These are phyloP conservation scores for Belonocnema kinseyi DNA, from an alignment of 1,140 invertebrate species.

Conservation along the genomic window DNA sequence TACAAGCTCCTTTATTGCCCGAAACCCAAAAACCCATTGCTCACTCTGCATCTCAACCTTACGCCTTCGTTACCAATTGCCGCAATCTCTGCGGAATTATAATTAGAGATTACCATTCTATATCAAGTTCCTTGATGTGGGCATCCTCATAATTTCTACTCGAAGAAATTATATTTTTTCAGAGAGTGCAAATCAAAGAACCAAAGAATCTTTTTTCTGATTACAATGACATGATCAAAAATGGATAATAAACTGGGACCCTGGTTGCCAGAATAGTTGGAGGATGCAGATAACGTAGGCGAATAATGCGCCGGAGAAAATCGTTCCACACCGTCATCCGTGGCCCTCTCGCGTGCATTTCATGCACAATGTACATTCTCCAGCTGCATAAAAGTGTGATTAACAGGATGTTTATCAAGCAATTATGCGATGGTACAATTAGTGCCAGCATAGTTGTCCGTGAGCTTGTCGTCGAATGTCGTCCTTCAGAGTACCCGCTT, in stretches of 20 bases:
- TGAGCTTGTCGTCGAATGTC: slow-evolving; percentile 14
- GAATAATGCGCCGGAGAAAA: slow-evolving; percentile 11
- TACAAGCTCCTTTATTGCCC: not conserved
- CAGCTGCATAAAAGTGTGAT: slow-evolving; percentile 64
- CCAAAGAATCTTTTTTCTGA: too few relatives aligned
- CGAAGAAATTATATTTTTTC: too few relatives aligned
- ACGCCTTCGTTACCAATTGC: not conserved
- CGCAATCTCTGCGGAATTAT: too few relatives aligned
- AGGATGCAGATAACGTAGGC: slow-evolving; percentile 8
- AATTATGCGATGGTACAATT: slow-evolving; percentile 68
- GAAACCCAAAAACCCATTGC: not conserved
- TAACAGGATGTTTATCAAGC: slow-evolving; percentile 74
- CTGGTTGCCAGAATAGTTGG: slow-evolving; percentile 18
- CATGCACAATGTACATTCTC: slow-evolving; percentile 46
- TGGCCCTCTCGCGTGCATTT: not conserved
- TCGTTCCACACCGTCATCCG: slow-evolving; percentile 21
- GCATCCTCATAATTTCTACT: too few relatives aligned
- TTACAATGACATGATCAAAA: too few relatives aligned
- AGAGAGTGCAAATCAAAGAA: too few relatives aligned
- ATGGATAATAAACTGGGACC: too few relatives aligned
- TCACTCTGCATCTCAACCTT: not conserved
- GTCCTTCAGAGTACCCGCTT: not conserved
- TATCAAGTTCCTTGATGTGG: too few relatives aligned
- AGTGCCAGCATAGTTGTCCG: slow-evolving; percentile 51
- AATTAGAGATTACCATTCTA: too few relatives aligned